Base-by-base conservation (phyloP, 1,140 invertebrate species). In the Pogonomyrmex barbatus region DNA sequence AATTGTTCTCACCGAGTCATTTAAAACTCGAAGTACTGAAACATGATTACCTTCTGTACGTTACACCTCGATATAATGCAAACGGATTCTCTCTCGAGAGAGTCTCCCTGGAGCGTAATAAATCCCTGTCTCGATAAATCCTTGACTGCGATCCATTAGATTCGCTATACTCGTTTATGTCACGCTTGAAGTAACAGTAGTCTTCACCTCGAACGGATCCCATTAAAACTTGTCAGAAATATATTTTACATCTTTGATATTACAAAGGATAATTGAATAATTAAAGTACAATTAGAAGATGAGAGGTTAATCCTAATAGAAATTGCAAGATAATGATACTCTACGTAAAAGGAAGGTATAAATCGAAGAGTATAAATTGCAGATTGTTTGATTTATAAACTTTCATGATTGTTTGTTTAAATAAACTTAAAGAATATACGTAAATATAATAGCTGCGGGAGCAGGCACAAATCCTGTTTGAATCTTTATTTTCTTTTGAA, bases 51-150 rank as follows among this genome's bases (percentile, higher is more conserved):
- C 30, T 70, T 75, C 24, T 75, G 54, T 75, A 60, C 39, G 42
- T 75, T 83, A 83, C 60, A 84, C 62, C 63, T 84, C 12, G 24
- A 87, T 85, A 77, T 67, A 87, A 87, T 83, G 71, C 70, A 85
- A 87, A 87, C 83, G 63, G 70, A 76, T 76, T 42, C 39, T 56
- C 73, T 56, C 52, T 24, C 36, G 17, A 17, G n/a, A 42, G 33
- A 75, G 45, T 58, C 77, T 71, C 78, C 47, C 56, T 17, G 4
- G 67, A 60, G 54, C 62, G 78, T 60, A 79, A 85, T 87, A 85
- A 77, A 87, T 85, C 81, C 63, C 62, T 70, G 82, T 87, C 83
- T 68, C 82, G 83, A 78, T 87, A 87, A 87, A 87, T 87, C 73
- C 73, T 63, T 78, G 58, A 58, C 71, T 75, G 62, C 58, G 62